A percentile compares a stretch with the other conserved stretches of the same genome.
Evolutionary conservation across 2,797 vertebrate genomes (phyloP).

Genomic region (Anguilla obscura): DNA sequence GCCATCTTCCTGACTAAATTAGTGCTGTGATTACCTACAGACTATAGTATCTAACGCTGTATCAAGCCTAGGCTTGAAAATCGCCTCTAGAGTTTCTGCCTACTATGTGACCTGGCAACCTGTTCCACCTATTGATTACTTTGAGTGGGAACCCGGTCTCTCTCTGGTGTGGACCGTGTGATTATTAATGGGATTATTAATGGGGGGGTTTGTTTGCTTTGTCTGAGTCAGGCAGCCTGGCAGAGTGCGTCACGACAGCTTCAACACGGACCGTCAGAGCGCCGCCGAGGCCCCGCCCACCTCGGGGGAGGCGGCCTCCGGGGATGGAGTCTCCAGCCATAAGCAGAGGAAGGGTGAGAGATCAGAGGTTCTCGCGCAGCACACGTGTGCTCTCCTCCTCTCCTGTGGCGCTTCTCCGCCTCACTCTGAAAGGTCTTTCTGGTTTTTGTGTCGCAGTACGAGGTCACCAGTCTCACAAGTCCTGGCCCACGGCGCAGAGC

Average conservation of each 20-base stretch:
- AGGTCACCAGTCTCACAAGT: conserved; percentile 85
- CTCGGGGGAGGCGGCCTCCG: conserved; percentile 52
- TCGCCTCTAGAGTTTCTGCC: too few relatives aligned
- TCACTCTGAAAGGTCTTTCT: neutral
- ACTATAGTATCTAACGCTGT: too few relatives aligned
- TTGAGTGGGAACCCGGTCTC: neutral
- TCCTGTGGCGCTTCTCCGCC: neutral
- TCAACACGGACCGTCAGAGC: conserved; percentile 60
- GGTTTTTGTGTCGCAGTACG: conserved; percentile 67
- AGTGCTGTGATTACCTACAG: too few relatives aligned
- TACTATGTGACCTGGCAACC: too few relatives aligned
- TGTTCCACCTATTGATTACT: too few relatives aligned
- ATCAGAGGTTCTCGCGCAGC: neutral
- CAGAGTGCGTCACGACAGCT: conserved; percentile 81
- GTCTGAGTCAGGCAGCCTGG: conserved; percentile 55
- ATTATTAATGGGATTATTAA: neutral
- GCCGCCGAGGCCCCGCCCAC: conserved; percentile 50
- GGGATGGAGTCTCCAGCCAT: conserved; percentile 52
- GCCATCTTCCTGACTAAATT: too few relatives aligned
- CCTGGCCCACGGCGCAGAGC: conserved; percentile 81
- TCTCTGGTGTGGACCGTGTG: neutral
- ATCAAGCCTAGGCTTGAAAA: too few relatives aligned
- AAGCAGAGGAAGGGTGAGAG: conserved; percentile 74
- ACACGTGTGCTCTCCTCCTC: neutral
- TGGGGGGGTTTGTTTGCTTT: neutral